Conservation (phyloP, 2,113 vertebrate species). For the Lophius piscatorius region DNA sequence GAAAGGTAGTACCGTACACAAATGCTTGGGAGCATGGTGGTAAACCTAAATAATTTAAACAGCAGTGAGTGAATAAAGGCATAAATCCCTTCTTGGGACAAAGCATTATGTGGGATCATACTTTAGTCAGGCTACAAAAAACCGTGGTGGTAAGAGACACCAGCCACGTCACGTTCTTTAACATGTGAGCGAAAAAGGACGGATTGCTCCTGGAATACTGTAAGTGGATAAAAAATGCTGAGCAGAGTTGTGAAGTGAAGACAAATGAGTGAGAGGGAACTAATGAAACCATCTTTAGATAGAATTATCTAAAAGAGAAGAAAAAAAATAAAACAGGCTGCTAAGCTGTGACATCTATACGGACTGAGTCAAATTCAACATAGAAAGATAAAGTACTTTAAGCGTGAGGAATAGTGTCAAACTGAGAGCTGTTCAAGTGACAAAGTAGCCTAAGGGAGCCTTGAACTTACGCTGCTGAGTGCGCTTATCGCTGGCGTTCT, state of each 20-base stretch:
- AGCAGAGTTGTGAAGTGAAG: constrained; percentile 10
- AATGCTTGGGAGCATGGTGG: constrained; percentile 18
- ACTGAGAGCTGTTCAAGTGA: no score
- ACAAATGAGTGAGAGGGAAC: neutral
- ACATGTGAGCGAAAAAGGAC: constrained; percentile 32
- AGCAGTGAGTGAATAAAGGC: no score
- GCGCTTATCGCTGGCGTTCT: constrained; percentile 82
- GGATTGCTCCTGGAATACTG: constrained; percentile 32
- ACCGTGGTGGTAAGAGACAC: neutral
- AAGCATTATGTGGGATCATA: no score
- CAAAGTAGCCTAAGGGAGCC: no score
- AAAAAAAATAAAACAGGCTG: no score
- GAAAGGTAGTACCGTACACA: no score
- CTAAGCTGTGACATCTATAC: no score
- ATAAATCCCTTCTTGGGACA: constrained; percentile 39
- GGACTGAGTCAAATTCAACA: no score
- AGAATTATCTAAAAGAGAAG: no score
- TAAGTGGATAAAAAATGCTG: constrained; percentile 43
- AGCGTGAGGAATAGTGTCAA: no score
- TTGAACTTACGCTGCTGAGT: constrained; percentile 79
- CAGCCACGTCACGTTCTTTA: constrained; percentile 41
- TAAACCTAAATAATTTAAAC: constrained; percentile 37
- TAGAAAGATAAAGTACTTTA: no score
- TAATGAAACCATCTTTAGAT: neutral
- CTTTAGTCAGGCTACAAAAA: no score